Evolutionary conservation across 23 tunicate genomes (phyloP).

Genomic region (Ciona savignyi): DNA sequence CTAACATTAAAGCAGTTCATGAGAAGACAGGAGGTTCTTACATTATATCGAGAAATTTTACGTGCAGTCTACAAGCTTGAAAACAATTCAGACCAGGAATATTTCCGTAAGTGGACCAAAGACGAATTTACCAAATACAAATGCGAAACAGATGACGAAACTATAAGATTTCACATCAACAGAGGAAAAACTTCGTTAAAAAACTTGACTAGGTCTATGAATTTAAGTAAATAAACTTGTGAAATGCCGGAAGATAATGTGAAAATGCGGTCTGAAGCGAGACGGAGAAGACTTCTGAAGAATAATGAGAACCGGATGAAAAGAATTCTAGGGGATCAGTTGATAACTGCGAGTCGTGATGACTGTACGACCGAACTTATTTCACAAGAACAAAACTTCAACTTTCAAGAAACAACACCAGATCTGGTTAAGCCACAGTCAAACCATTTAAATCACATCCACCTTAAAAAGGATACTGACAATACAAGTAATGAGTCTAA

Average conservation of each 20-base stretch:
- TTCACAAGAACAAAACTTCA: too few species aligned
- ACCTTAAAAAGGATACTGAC: background rate
- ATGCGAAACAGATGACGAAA: constrained; percentile 35
- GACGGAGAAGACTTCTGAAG: constrained; percentile 29
- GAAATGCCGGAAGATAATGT: constrained; percentile 9
- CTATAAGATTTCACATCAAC: constrained; percentile 36
- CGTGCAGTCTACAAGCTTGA: constrained; percentile 37
- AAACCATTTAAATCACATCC: too few species aligned
- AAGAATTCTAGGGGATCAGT: constrained; percentile 15
- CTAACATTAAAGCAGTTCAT: constrained; percentile 44
- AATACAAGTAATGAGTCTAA: background rate
- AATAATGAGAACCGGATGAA: constrained; percentile 33
- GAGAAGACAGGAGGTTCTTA: constrained; percentile 52
- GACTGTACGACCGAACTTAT: too few species aligned
- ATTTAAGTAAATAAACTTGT: constrained; percentile 25
- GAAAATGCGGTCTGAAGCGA: constrained; percentile 22
- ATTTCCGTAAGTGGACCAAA: constrained; percentile 49
- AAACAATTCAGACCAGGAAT: constrained; percentile 8
- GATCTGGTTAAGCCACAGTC: too few species aligned
- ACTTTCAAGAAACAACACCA: too few species aligned
- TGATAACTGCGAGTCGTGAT: background rate
- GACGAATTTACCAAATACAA: constrained; percentile 63
- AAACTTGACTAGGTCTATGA: constrained; percentile 20
- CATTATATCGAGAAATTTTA: constrained; percentile 48
- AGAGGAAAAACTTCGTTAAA: constrained; percentile 40